Base-by-base conservation (phyloP, 1,140 invertebrate species). In the Spodoptera litura region DNA sequence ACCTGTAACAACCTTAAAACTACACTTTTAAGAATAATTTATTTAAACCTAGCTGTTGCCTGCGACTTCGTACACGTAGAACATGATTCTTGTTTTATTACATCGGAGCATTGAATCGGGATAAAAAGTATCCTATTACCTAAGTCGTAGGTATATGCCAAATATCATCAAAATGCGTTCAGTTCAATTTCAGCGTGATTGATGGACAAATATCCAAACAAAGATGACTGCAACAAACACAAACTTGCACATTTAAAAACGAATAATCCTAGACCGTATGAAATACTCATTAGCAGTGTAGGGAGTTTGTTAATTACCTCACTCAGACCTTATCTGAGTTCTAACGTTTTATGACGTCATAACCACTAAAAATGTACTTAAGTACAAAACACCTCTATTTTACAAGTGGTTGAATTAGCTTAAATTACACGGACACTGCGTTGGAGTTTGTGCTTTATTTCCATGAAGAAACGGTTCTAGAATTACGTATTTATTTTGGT, bases 281-380 rank as follows among this genome's bases (percentile, higher is more conserved):
- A 66, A 66, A 51, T 49, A 38, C 38, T 66, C 62, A 66, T 66
- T 66, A 66, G 38, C 12, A 25, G 62, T 66, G 38, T 49, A 49
- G n/a, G 25, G 62, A 66, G 35, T 49, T 25, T 66, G 62, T 66
- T 66, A 66, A 66, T 66, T 66, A 49, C 62, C 38, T 6, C 35
- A 64, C 35, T 11, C 62, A 38, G 62, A 49, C 62, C 58, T 66
- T 66, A 66, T 66, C 62, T 66, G 15, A n/a, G 62, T 49, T 38
- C 62, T 66, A 49, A 66, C 62, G 38, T 49, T 66, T 66, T 66
- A 66, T 66, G 62, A 66, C 62, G 62, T 66, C 62, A 66, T 49
- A 25, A 66, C 11, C 62, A 66, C 62, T 66, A 66, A 66, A 66
- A 66, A 66, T 66, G 62, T 66, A 66, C 62, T 66, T 25, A 44